Conservation (phyloP, 2,888 invertebrate genomes). For the Epinotia ramella region DNA sequence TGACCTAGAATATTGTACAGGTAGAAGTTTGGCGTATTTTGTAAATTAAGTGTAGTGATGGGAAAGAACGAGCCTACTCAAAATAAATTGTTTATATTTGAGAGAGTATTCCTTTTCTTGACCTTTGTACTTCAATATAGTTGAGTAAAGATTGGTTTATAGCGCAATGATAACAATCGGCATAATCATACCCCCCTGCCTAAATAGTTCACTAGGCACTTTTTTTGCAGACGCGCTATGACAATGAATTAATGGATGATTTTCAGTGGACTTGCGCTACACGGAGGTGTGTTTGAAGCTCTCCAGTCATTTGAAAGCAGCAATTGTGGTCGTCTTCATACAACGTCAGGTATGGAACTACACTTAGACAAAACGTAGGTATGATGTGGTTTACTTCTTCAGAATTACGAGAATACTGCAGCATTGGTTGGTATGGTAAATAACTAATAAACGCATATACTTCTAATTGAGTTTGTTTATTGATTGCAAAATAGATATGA, state of each 20-base stretch:
- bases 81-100: constrained; percentile 46
- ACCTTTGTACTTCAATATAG: constrained; percentile 13
- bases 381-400: not conserved
- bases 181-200: not conserved
- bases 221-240: constrained; percentile 38
- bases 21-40: constrained; percentile 39
- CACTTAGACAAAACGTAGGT: not conserved
- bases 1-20: constrained; percentile 29
- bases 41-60: constrained; percentile 44
- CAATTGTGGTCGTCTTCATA: not conserved
- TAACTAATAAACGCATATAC: constrained; percentile 42
- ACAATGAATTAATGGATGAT: constrained; percentile 62
- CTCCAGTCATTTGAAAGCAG: constrained; percentile 10
- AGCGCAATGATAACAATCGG: not conserved
- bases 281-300: constrained; percentile 11
- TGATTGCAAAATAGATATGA: constrained; percentile 74
- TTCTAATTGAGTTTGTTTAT: constrained; percentile 67
- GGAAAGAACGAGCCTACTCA: constrained; percentile 42
- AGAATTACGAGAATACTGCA: too few species aligned
- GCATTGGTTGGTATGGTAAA: constrained; percentile 1
- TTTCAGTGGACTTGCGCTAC: constrained; percentile 55
- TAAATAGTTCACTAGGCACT: not conserved
- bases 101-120: constrained; percentile 43
- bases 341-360: constrained; percentile 16
- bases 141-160: not conserved